Conservation (phyloP, 2,888 invertebrate genomes). For the Drosophila nr. fundita region DNA sequence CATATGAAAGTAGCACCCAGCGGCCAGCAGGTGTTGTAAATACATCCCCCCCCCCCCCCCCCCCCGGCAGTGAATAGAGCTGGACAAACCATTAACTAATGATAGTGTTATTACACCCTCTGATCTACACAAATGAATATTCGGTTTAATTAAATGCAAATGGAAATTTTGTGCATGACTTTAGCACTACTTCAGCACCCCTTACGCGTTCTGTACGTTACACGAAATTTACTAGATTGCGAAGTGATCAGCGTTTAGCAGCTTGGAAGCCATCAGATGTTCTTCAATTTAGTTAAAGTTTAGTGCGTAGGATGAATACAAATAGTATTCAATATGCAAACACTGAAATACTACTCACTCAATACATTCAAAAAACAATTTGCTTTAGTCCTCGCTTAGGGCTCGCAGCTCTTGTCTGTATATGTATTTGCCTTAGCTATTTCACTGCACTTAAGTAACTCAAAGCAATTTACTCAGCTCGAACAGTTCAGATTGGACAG, state of each 20-base stretch:
- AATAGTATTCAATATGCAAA: constrained; percentile 3
- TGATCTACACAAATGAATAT: neutral
- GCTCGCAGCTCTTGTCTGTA: constrained; percentile 16
- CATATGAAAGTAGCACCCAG: constrained; percentile 56
- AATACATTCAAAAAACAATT: constrained; percentile 24
- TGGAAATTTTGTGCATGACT: neutral
- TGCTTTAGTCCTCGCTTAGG: constrained; percentile 8
- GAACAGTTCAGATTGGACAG: neutral
- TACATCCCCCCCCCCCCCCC: no score
- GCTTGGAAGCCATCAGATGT: neutral
- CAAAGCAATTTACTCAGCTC: constrained; percentile 54
- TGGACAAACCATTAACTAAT: constrained; percentile 42
- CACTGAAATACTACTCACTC: constrained; percentile 13
- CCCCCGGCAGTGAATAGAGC: neutral
- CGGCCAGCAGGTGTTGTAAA: constrained; percentile 12
- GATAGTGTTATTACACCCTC: constrained; percentile 7
- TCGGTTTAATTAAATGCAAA: neutral
- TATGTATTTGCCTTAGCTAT: constrained; percentile 58
- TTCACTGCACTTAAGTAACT: constrained; percentile 54
- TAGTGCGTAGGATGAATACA: neutral
- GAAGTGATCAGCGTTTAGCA: neutral
- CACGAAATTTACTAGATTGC: neutral
- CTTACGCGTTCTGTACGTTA: neutral
- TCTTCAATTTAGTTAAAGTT: neutral
- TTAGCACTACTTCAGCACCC: constrained; percentile 19